Evolutionary conservation across 1,140 invertebrate genomes (phyloP).

Genomic region (Babylonia areolata): DNA sequence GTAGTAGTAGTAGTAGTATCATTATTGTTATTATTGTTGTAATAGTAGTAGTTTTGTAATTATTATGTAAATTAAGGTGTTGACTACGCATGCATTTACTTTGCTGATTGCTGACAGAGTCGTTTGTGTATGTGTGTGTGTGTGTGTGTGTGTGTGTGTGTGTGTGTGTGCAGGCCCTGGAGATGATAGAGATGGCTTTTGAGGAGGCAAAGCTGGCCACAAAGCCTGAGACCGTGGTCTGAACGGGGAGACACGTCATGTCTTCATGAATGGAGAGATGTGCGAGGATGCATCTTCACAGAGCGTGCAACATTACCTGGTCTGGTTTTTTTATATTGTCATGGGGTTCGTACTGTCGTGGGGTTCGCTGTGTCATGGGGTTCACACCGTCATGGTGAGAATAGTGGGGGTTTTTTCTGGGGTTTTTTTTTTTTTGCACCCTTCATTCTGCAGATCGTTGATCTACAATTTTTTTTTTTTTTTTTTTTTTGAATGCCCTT

Average conservation of each 20-base stretch:
- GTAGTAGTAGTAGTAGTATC: too few species aligned
- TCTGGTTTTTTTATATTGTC: background rate
- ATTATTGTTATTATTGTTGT: too few species aligned
- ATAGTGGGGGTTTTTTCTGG: too few species aligned
- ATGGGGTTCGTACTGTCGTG: background rate
- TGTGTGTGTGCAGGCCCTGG: constrained; percentile 84
- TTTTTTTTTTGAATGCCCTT: background rate
- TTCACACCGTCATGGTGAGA: too few species aligned
- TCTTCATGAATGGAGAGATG: background rate
- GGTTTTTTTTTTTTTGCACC: too few species aligned
- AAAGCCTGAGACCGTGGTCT: constrained; percentile 79
- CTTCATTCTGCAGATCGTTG: too few species aligned
- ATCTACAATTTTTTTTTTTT: background rate
- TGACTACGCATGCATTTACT: too few species aligned
- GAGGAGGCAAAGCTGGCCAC: constrained; percentile 84
- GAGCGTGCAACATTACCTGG: background rate
- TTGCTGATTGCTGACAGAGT: too few species aligned
- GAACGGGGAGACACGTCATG: constrained; percentile 12
- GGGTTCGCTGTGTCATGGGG: too few species aligned
- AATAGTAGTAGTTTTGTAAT: too few species aligned
- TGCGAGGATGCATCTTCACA: background rate
- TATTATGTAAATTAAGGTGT: too few species aligned
- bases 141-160: background rate
- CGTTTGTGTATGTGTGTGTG: too few species aligned
- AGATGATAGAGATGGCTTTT: constrained; percentile 95